Evolutionary conservation across 2,113 vertebrate species (phyloP), one percentile per base, ranked within the genome.

Genomic region (Pycnonotus jocosus): DNA sequence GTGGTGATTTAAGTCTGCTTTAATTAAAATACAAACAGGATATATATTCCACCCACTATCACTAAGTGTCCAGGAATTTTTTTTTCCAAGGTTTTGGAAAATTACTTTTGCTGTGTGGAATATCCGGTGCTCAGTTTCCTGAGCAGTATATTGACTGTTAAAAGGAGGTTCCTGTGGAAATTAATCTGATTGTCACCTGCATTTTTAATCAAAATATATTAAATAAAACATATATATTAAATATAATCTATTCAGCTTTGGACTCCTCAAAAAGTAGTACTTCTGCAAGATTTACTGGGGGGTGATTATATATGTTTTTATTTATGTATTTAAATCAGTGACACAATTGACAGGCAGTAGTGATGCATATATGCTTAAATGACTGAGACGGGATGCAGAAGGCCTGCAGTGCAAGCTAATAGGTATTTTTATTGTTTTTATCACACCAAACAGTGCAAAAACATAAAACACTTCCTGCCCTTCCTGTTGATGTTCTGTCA

Each of bases 401-500:
- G 56, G 72, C 17, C 65, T 70, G 51, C 79, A 88, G 38, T 85
- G 56, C 87, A 78, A 90, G 62, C 79, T 95, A 94, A 93, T 95
- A 92, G 90, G 71, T 95, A 96, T 96, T 94, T 96, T 96, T 97
- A 96, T 96, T 95, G 88, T 96, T 95, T 93, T 95, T 96, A 93
- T 95, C 96, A 95, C 90, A 93, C 95, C 95, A 96, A 96, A 95
- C 93, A 96, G 94, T 96, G 95, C 94, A 96, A 97, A 97, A 97
- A 97, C 96, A 97, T 93, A 86, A 97, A 97, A 90, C 96, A 97
- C 93, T 97, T 97, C 97, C 97, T 97, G 86, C 62, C 81, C 76
- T 97, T 97, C 97, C 97, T 97, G 97, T 97, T 97, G 97, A 97
- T 97, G 93, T 96, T 97, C 90, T 92, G 64, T 96, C 69, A 94